Percentiles rank a stretch among this genome's conserved stretches.
Conservation (phyloP, 2,888 invertebrate species). For the Andrena haemorrhoa region DNA sequence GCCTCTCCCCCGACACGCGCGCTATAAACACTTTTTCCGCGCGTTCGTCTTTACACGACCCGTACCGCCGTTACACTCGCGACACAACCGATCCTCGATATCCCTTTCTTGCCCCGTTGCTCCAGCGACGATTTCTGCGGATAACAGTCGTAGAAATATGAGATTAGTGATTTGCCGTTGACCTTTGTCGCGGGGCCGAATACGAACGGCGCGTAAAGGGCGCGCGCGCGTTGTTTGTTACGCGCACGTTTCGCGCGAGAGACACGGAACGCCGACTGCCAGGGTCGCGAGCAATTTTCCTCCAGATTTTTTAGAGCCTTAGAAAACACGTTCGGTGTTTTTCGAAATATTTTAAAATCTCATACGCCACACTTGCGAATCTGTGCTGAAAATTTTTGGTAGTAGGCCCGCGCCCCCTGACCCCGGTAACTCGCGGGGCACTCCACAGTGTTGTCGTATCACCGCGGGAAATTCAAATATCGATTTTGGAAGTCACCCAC, state of each 20-base stretch:
- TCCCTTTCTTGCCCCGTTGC: conserved; percentile 50
- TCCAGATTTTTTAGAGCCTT: neutral
- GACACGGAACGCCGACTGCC: conserved; percentile 2
- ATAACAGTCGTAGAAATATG: conserved; percentile 57
- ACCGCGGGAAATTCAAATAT: neutral
- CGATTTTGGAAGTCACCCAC: neutral
- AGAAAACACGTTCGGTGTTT: neutral
- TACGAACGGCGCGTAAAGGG: conserved; percentile 11
- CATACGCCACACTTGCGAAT: neutral
- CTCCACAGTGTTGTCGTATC: neutral
- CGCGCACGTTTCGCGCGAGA: neutral
- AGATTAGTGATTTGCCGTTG: conserved; percentile 48
- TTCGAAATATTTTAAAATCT: neutral
- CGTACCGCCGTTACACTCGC: conserved; percentile 45
- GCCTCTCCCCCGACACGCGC: conserved; percentile 9
- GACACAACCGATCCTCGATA: conserved; percentile 42
- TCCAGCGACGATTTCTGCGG: conserved; percentile 66
- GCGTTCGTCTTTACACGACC: conserved; percentile 51
- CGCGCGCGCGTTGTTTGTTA: conserved; percentile 14
- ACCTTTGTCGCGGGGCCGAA: conserved; percentile 10
- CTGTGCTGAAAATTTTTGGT: neutral
- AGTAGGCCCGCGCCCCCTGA: neutral
- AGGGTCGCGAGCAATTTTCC: neutral
- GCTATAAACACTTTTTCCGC: conserved; percentile 41
- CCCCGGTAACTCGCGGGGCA: neutral